Evolutionary conservation across 1,140 invertebrate genomes (phyloP), one percentile per base, ranked within the genome.

Genomic region (Drosophila burlai): DNA sequence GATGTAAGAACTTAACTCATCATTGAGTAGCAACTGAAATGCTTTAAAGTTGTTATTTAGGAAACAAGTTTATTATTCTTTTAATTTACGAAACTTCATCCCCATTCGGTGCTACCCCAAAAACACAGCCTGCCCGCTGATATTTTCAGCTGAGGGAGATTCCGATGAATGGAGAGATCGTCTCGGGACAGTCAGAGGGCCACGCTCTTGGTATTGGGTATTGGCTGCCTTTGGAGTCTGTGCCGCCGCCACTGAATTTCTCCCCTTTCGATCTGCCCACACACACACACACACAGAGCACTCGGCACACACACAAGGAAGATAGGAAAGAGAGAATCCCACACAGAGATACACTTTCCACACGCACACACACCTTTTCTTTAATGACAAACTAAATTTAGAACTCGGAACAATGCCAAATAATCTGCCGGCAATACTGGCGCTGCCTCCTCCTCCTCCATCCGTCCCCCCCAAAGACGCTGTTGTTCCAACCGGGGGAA

Each of bases 381-480:
- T 90, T 90, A 90, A 90, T 90, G 85, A 90, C 85, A 90, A 90
- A 91, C 86, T 90, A 90, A 82, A 91, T 80, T 82, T 90, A 90
- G 85, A 90, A 91, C 85, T 90, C 85, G 85, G 85, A 90, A 91
- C 82, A 90, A 90, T 90, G 85, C 85, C 85, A 90, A 90, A 90
- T 91, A 91, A 89, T 90, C 85, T 84, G 84, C 83, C 79, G 83
- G 79, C 83, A 75, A 80, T 86, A 76, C 69, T 73, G 66, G 73
- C 55, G 66, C 54, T 60, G 77, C 71, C 64, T 61, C 57, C 10
- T 45, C 57, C 10, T 45, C 47, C 31, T 47, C 52, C 50, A 24
- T 18, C 29, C 8, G n/a, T 54, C 57, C 38, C n/a, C n/a, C n/a
- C n/a, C 31, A 49, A 47, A 47, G 63, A 67, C 54, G 47, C 68